phyloP scores from a whole-genome alignment of 1,140 invertebrate genomes.

The Trissolcus basalis region DNA sequence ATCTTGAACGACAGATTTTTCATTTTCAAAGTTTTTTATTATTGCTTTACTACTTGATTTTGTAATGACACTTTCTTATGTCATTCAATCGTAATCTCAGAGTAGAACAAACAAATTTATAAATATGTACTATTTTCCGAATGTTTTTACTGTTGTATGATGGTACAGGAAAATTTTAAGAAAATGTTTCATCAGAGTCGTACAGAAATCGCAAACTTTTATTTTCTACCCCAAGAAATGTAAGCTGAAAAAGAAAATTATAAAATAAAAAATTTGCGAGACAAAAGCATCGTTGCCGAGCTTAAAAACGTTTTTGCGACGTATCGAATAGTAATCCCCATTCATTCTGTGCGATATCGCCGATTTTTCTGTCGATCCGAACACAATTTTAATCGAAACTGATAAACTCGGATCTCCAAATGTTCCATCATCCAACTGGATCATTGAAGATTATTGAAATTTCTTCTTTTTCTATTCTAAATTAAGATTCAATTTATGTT shows the following conservation, averaged over 20 bases:
- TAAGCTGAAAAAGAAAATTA: neutral
- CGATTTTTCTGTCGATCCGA: conserved; percentile 28
- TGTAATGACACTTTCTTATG: conserved; percentile 2
- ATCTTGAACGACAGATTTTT: too few relatives aligned
- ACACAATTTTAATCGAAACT: conserved; percentile 25
- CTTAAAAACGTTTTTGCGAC: conserved; percentile 29
- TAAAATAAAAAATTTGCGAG: neutral
- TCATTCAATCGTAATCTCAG: conserved; percentile 12
- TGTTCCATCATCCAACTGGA: conserved; percentile 43
- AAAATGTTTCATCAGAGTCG: too few relatives aligned
- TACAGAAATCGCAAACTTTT: too few relatives aligned
- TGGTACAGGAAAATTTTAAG: too few relatives aligned
- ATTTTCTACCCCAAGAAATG: too few relatives aligned
- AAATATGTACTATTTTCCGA: too few relatives aligned
- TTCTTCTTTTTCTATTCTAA: neutral
- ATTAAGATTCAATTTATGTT: neutral
- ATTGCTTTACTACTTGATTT: conserved; percentile 5
- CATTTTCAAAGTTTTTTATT: too few relatives aligned
- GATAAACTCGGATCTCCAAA: conserved; percentile 41
- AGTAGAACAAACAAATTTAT: conserved; percentile 6
- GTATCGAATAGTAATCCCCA: conserved; percentile 28
- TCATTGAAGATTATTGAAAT: conserved; percentile 28
- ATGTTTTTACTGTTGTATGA: too few relatives aligned
- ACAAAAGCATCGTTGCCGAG: conserved; percentile 5
- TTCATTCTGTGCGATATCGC: conserved; percentile 25